Percentiles rank a stretch among this genome's conserved stretches.
phyloP scores from a whole-genome alignment of 2,797 vertebrate genomes.

The Melanotaenia parkinsoni region DNA sequence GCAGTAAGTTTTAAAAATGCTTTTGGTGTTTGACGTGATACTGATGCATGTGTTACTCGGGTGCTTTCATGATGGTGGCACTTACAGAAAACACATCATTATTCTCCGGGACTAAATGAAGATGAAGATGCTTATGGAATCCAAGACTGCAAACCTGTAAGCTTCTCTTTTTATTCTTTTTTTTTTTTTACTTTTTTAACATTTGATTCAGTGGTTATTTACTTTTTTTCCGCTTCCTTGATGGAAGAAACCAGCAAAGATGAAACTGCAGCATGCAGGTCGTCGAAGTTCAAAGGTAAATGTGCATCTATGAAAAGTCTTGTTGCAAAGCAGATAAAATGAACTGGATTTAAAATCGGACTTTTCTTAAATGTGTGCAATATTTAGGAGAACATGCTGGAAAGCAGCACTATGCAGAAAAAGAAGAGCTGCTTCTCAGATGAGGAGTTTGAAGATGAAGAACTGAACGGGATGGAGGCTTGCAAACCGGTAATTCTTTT shows the following conservation, averaged over 20 bases:
- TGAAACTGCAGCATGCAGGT: not conserved
- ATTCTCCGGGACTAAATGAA: slow-evolving; percentile 12
- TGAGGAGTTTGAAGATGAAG: slow-evolving; percentile 26
- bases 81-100: not conserved
- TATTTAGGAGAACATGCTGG: slow-evolving; percentile 47
- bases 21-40: not conserved
- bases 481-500: slow-evolving; percentile 48
- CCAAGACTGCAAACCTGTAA: slow-evolving; percentile 57
- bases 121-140: slow-evolving; percentile 16
- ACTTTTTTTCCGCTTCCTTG: not conserved
- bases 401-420: not conserved
- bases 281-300: slow-evolving; percentile 46
- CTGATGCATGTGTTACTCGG: slow-evolving; percentile 4
- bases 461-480: slow-evolving; percentile 22
- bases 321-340: not conserved
- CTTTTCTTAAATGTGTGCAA: not conserved
- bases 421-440: slow-evolving; percentile 44
- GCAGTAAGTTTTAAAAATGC: not conserved
- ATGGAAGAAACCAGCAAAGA: slow-evolving; percentile 47
- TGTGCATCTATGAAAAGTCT: not conserved
- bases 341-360: not conserved
- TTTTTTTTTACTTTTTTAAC: not conserved
- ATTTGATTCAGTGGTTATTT: not conserved
- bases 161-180: not conserved
- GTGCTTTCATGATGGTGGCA: slow-evolving; percentile 26